Evolutionary conservation across 2,888 invertebrate genomes (phyloP), one percentile per base, ranked within the genome.

Genomic region (Alviniconcha strummeri): DNA sequence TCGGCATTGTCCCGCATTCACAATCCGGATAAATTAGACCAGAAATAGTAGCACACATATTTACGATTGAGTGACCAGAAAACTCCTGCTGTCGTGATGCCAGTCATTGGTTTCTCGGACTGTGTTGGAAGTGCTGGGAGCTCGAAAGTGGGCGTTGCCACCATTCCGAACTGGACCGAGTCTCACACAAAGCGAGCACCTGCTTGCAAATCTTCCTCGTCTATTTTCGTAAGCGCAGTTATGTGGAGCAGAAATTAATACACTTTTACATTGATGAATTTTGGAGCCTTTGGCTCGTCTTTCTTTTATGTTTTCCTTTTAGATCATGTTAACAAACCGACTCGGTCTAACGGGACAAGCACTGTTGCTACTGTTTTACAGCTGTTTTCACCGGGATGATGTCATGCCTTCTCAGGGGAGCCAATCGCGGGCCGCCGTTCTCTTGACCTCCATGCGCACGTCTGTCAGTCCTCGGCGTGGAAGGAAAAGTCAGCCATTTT

Each of bases 401-500:
- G 87, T 88, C 88, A 88, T 88, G 82, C 84, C 75, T 82, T 74
- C 72, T 86, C 85, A 84, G 82, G 84, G 85, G 84, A 87, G 84
- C 88, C 88, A 87, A 88, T 88, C 86, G 85, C 64, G 85, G 78
- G 80, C 36, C 80, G 80, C 82, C 84, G 84, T 87, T 84, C 81
- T 75, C 80, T 82, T 86, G 88, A 88, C 87, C 88, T 85, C 88
- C 85, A 87, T 91, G 91, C 90, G 91, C 91, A 90, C 87, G 88
- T 86, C 87, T 86, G 86, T 86, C 87, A 86, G 88, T 88, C 89
- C 89, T 90, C 77, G 88, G 90, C 90, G 89, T 89, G 90, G 89
- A 90, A 88, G 88, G 87, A 89, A 87, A 89, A 89, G 91, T 90
- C 91, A 89, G 91, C 91, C 91, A 91, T 91, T 89, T 91, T 91